Conservation (phyloP, 2,888 invertebrate genomes). For the Drosophila demipolita region DNA sequence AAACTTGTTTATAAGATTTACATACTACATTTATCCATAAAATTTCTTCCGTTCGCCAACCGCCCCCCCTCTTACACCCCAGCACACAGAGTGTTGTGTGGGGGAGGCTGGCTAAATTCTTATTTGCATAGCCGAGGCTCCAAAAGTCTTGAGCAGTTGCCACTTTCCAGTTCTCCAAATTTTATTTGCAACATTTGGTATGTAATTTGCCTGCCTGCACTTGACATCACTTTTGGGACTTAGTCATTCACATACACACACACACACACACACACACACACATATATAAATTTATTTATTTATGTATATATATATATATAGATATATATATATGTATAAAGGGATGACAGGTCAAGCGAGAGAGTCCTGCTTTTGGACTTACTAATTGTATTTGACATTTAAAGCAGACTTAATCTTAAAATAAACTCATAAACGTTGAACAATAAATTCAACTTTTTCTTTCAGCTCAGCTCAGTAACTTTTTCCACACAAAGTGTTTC, state of each 20-base stretch:
- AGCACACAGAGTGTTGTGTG: neutral
- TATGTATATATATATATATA: neutral
- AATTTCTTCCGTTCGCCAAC: slow-evolving; percentile 40
- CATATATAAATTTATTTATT: neutral
- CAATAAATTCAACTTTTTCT: slow-evolving; percentile 4
- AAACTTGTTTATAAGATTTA: slow-evolving; percentile 56
- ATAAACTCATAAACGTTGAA: slow-evolving; percentile 29
- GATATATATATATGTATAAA: neutral
- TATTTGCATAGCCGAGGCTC: slow-evolving; percentile 46
- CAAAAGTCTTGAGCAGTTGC: slow-evolving; percentile 5
- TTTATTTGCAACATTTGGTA: slow-evolving; percentile 32
- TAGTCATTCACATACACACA: neutral
- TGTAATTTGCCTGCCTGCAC: slow-evolving; percentile 41
- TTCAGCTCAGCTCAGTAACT: neutral
- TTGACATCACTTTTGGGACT: neutral
- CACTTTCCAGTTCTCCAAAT: slow-evolving; percentile 25
- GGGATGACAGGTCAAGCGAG: slow-evolving; percentile 11
- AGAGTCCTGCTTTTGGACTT: neutral
- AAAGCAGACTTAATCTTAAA: slow-evolving; percentile 20
- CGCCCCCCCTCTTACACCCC: no score
- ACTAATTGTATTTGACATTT: slow-evolving; percentile 39
- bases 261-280: neutral
- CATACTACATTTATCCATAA: slow-evolving; percentile 58
- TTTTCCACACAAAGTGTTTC: neutral
- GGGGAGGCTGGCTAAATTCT: slow-evolving; percentile 19